Evolutionary conservation across 2,797 vertebrate species (phyloP).

Genomic region (Xyrichtys novacula): DNA sequence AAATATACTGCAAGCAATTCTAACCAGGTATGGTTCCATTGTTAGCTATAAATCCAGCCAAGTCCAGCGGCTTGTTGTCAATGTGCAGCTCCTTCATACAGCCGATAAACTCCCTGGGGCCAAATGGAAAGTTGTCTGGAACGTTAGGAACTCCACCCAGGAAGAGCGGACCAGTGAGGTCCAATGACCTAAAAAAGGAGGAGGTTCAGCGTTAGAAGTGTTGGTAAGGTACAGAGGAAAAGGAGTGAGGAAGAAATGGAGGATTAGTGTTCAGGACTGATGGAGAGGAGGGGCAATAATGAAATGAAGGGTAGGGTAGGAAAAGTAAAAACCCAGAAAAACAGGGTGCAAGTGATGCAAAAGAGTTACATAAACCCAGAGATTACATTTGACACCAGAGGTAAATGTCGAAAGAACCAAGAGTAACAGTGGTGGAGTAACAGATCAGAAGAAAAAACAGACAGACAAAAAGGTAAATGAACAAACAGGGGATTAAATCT

Average conservation of each 20-base stretch:
- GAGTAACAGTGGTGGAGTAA: conserved; percentile 28
- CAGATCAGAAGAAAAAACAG: conserved; percentile 13
- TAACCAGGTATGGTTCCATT: conserved; percentile 94
- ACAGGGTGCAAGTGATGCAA: conserved; percentile 14
- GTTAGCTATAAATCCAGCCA: conserved; percentile 96
- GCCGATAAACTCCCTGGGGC: conserved; percentile 94
- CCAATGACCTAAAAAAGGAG: conserved; percentile 79
- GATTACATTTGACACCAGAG: conserved; percentile 51
- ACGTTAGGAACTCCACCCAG: conserved; percentile 97
- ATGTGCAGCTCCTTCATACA: conserved; percentile 98
- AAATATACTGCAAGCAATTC: conserved; percentile 6
- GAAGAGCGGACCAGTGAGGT: conserved; percentile 87
- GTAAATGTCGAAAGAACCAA: conserved; percentile 36
- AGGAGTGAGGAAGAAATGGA: background rate
- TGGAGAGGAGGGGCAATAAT: conserved; percentile 4
- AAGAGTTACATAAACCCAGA: conserved; percentile 47
- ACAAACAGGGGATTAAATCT: conserved; percentile 54
- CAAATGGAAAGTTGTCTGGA: conserved; percentile 95
- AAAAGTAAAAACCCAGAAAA: conserved; percentile 28
- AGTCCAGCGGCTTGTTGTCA: conserved; percentile 92
- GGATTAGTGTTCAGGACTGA: conserved; percentile 25
- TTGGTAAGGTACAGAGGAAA: conserved; percentile 24
- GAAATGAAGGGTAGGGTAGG: conserved; percentile 1
- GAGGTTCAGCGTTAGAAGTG: background rate
- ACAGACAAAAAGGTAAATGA: conserved; percentile 38